Evolutionary conservation across 2,113 vertebrate species (phyloP), one percentile per base, ranked within the genome.

Genomic region (Oenanthe melanoleuca): DNA sequence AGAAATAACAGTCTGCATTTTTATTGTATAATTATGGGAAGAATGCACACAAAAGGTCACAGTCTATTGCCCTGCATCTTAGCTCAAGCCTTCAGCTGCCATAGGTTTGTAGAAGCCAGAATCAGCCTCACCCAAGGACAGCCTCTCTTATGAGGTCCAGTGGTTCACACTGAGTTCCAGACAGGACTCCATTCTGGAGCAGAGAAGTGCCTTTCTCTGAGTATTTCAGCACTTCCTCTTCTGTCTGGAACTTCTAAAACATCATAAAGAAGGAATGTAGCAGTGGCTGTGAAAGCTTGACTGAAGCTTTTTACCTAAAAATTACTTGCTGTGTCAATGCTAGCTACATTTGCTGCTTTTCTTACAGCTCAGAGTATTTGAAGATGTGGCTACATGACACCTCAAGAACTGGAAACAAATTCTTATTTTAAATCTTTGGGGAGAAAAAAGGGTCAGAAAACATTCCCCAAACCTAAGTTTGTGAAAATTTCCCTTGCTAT

Each of bases 181-280:
- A 92, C 93, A 96, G 65, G 57, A 74, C 93, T 93, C 83, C 85
- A 70, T 92, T 64, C 82, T 80, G n/a, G 75, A 74, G 72, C 82
- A 94, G 65, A 92, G 89, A 80, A 93, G 64, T 0, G 70, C 49
- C 57, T 92, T 96, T 92, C 86, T 93, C 65, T 78, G 83, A 84
- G 44, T 70, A 80, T 91, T 96, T 94, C 88, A 95, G 93, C 72
- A 95, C 85, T 96, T 97, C 94, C 95, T 96, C 20, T 96, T 95
- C 89, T 93, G 93, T 95, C 94, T 96, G 95, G 88, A 94, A 88
- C 93, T 94, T 90, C 71, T 95, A 73, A 96, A 90, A 60, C 92
- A 93, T 94, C 92, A 94, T 95, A 88, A 95, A 96, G 78, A 93
- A 95, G 85, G 95, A 97, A 97, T 96, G 93, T 69, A 86, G 47